Percentiles rank a stretch among this genome's conserved stretches.
phyloP scores from a whole-genome alignment of 1,140 invertebrate species.

The Hyposmocoma kahamanoa region DNA sequence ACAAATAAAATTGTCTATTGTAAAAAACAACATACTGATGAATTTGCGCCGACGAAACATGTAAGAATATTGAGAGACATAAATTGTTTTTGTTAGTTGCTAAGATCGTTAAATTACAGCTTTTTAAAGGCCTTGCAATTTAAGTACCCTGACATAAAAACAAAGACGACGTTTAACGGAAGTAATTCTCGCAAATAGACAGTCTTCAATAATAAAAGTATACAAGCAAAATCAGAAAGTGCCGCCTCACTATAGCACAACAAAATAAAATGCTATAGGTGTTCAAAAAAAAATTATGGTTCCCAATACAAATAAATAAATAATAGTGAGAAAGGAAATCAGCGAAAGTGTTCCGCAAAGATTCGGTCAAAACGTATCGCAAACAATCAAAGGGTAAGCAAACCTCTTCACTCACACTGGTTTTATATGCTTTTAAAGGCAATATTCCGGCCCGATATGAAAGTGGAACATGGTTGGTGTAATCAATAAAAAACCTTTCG shows the following conservation, averaged over 20 bases:
- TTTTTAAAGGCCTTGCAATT: no score
- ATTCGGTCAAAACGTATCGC: slow-evolving; percentile 32
- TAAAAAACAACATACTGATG: slow-evolving; percentile 16
- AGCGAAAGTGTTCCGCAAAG: slow-evolving; percentile 15
- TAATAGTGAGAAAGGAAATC: slow-evolving; percentile 13
- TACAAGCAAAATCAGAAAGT: no score
- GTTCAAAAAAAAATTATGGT: no score
- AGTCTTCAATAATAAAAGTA: no score
- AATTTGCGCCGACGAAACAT: slow-evolving; percentile 9
- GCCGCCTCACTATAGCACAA: no score
- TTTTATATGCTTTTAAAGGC: slow-evolving; percentile 42
- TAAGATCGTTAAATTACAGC: no score
- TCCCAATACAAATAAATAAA: slow-evolving; percentile 32
- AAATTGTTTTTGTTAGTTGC: no score
- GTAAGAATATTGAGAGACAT: no score
- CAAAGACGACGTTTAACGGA: no score
- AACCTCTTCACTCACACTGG: slow-evolving; percentile 39
- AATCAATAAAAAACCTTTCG: slow-evolving; percentile 32
- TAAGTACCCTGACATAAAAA: no score
- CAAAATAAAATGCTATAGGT: no score
- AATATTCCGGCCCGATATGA: slow-evolving; percentile 22
- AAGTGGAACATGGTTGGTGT: slow-evolving; percentile 25
- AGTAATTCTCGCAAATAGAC: no score
- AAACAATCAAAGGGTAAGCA: slow-evolving; percentile 54
- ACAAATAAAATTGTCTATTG: slow-evolving; percentile 26